Evolutionary conservation across 2,797 vertebrate genomes (phyloP).

Genomic region (Darevskia nairensis): DNA sequence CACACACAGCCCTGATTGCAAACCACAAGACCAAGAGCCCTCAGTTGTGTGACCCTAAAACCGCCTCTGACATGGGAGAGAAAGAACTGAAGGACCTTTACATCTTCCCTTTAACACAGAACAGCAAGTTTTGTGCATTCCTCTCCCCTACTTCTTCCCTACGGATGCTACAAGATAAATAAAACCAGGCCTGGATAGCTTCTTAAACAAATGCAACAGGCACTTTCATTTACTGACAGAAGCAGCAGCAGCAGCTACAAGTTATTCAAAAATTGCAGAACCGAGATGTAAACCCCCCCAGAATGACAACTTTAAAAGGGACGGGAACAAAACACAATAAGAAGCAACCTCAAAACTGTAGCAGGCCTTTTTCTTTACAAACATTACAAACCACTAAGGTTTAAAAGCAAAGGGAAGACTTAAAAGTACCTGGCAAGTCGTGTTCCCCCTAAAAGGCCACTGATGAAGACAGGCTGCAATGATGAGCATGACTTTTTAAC

Average conservation of each 20-base stretch:
- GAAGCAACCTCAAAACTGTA: neutral
- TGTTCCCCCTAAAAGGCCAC: constrained; percentile 14
- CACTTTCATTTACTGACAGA: constrained; percentile 67
- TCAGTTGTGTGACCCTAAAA: too few relatives aligned
- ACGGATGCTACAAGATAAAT: constrained; percentile 53
- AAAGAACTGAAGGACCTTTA: constrained; percentile 31
- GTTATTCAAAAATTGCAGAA: constrained; percentile 62
- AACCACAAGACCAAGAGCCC: neutral
- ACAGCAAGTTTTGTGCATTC: constrained; percentile 34
- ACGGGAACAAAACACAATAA: neutral
- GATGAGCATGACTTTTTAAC: constrained; percentile 12
- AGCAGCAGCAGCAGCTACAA: constrained; percentile 29
- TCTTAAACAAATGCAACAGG: constrained; percentile 67
- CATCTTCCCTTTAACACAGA: constrained; percentile 29
- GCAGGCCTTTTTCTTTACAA: neutral
- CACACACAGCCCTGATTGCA: neutral
- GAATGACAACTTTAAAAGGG: constrained; percentile 57
- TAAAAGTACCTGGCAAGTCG: constrained; percentile 11
- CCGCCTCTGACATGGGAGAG: neutral
- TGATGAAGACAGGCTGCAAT: constrained; percentile 12
- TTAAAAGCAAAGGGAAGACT: neutral
- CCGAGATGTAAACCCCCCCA: constrained; percentile 26
- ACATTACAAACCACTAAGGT: neutral
- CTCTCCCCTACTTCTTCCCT: neutral
- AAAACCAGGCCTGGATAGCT: constrained; percentile 62